These are phyloP conservation scores for Seriola quinqueradiata DNA, from an alignment of 2,113 vertebrate genomes.

Conservation along the genomic window DNA sequence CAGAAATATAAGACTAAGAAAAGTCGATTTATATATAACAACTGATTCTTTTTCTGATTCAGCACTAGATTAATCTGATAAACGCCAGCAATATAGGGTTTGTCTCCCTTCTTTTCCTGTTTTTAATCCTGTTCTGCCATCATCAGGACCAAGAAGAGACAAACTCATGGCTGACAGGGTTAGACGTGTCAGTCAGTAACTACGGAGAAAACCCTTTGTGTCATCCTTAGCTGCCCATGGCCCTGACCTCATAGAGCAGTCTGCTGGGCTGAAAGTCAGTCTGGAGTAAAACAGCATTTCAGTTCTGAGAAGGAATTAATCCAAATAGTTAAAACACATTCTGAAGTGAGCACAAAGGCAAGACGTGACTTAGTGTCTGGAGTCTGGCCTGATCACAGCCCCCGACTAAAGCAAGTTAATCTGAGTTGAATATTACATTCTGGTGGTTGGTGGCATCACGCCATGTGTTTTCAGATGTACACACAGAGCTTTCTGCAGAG, in stretches of 20 bases:
- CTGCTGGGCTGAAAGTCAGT: neutral
- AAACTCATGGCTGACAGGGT: neutral
- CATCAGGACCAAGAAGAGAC: neutral
- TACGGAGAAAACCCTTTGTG: neutral
- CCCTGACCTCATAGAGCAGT: neutral
- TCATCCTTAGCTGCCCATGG: neutral
- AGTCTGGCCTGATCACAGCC: constrained; percentile 23
- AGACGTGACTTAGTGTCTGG: constrained; percentile 45
- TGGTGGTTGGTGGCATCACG: constrained; percentile 8
- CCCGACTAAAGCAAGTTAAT: constrained; percentile 16
- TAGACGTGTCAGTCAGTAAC: neutral
- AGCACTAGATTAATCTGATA: neutral
- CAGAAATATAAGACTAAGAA: neutral
- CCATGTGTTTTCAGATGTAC: neutral
- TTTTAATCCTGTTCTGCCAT: neutral
- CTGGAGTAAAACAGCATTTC: constrained; percentile 7
- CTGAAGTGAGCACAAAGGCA: constrained; percentile 54
- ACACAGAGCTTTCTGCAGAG: constrained; percentile 2
- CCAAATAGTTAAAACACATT: constrained; percentile 54
- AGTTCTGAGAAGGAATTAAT: constrained; percentile 1
- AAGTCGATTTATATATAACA: neutral
- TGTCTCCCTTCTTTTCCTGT: neutral
- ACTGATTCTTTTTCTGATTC: neutral
- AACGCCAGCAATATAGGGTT: neutral
- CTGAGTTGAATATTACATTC: constrained; percentile 69